Conservation (phyloP, 2,888 invertebrate species). For the Brachypalpus laphriformis region DNA sequence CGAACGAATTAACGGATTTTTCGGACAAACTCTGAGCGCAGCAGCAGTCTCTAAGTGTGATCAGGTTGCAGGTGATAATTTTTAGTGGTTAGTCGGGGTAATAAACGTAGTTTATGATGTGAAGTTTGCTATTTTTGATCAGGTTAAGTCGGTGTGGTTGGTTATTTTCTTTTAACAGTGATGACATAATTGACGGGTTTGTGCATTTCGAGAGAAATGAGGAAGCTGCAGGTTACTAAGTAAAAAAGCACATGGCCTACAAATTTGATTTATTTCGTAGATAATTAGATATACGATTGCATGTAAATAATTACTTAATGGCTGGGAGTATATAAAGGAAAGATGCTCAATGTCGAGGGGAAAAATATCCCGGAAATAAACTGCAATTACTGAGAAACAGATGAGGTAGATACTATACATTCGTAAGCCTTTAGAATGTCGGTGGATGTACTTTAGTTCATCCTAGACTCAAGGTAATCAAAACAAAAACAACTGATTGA, state of each 20-base stretch:
- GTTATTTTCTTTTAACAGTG: background rate
- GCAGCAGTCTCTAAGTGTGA: background rate
- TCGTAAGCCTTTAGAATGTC: no score
- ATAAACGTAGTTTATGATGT: constrained; percentile 35
- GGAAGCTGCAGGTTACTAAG: constrained; percentile 21
- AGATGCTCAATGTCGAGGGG: no score
- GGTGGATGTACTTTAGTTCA: no score
- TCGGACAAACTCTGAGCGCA: background rate
- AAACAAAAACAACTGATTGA: no score
- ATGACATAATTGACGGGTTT: constrained; percentile 51
- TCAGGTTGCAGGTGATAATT: constrained; percentile 38
- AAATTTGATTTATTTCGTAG: background rate
- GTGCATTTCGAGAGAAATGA: constrained; percentile 1
- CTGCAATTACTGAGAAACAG: no score
- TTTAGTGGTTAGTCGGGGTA: constrained; percentile 35
- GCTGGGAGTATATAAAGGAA: no score
- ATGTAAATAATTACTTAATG: background rate
- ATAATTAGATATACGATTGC: background rate
- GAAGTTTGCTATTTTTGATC: constrained; percentile 33
- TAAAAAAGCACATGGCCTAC: background rate
- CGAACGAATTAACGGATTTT: background rate
- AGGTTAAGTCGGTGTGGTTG: background rate
- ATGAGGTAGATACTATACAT: no score
- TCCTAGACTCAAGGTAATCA: no score
- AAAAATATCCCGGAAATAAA: no score